Base-by-base conservation (phyloP, 23 tunicate genomes). In the Oikopleura albicans region DNA sequence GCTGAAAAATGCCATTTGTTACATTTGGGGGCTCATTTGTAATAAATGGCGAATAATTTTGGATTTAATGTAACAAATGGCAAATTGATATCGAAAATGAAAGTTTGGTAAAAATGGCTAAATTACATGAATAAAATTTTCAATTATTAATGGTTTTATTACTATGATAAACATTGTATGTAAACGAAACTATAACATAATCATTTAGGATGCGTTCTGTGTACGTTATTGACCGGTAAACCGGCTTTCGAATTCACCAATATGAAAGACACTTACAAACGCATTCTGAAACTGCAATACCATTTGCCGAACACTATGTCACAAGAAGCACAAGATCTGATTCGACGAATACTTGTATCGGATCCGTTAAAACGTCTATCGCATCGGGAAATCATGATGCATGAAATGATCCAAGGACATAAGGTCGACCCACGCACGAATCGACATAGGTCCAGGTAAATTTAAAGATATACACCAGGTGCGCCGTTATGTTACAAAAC, bases 201-300 rank as follows among this genome's bases (percentile, higher is more conserved):
- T n/a, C n/a, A 71, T 2, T 35, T 49, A 49, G 98, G 98, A 29
- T 93, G 98, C 76, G 39, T 90, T 39, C 85, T 93, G 63, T 93
- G 85, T 86, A 89, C 98, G 0, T 57, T 93, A 57, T 86, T 93
- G 22, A 88, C 88, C 38, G 94, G 98, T 35, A 89, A 90, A 56
- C 88, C 91, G n/a, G 91, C 94, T 39, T 93, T 93, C 83, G 91
- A 90, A 57, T 87, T 89, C 76, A 84, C 88, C 38, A 76, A 89
- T 83, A 40, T 90, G 40, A 84, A 88, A 85, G 98, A 92, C 39
- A 92, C 97, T 2, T 89, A 89, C 89, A 88, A 88, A 83, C 84
- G 91, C 71, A 92, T 92, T 39, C 38, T 92, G 89, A 89, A 92
- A 75, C 87, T 87, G 86, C 84, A 87, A 37, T 92, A 87, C 84